These are phyloP conservation scores for Stigmatopora argus DNA, from an alignment of 2,113 vertebrate genomes.

Conservation along the genomic window DNA sequence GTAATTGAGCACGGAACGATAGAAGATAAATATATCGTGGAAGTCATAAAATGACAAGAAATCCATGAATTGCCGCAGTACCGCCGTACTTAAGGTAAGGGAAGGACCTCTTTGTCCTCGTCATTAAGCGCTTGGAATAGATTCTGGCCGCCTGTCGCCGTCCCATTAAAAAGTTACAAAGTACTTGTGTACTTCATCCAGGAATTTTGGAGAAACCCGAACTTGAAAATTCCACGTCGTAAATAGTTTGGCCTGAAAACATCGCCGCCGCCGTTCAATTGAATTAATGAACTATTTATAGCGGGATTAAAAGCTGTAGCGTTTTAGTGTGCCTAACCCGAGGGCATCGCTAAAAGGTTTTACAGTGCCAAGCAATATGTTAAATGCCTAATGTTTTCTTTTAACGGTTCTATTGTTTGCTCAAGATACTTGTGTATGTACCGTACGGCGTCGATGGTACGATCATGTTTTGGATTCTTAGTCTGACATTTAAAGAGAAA, in stretches of 20 bases:
- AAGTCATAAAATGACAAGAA: constrained; percentile 11
- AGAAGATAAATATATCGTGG: neutral
- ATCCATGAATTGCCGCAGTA: constrained; percentile 10
- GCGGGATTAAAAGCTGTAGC: neutral
- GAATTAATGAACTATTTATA: constrained; percentile 1
- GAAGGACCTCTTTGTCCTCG: constrained; percentile 3
- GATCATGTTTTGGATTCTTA: too few species aligned
- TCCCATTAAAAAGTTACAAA: neutral
- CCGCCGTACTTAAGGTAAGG: neutral
- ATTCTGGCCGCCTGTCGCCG: neutral
- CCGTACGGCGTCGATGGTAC: too few species aligned
- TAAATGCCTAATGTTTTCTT: neutral
- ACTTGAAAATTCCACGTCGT: neutral
- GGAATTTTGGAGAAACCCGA: neutral
- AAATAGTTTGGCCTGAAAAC: constrained; percentile 1
- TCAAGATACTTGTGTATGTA: neutral
- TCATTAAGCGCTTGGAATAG: neutral
- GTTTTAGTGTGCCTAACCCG: neutral
- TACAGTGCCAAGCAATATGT: constrained; percentile 1
- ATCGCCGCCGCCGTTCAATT: neutral
- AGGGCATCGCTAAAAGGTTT: neutral
- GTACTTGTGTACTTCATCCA: neutral
- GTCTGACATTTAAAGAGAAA: too few species aligned
- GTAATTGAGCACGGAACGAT: constrained; percentile 25
- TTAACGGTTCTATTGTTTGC: neutral